phyloP scores from a whole-genome alignment of 2,797 vertebrate species.

The Eidolon dupreanum region DNA sequence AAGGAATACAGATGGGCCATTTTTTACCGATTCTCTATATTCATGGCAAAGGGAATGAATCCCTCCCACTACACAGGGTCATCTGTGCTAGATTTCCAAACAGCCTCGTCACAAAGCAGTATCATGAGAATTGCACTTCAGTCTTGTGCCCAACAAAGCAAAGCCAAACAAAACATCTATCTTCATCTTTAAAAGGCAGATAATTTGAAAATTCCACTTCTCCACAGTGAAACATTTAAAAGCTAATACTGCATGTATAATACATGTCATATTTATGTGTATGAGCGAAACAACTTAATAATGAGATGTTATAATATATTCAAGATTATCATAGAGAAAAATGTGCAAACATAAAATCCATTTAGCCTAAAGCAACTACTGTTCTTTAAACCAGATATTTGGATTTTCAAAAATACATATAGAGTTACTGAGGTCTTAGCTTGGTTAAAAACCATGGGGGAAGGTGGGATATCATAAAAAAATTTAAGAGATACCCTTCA shows the following conservation, averaged over 20 bases:
- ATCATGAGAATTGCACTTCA: background rate
- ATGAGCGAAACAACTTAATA: background rate
- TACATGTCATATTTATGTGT: background rate
- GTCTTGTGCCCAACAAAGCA: background rate
- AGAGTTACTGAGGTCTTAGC: background rate
- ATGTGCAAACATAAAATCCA: background rate
- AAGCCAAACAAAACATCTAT: background rate
- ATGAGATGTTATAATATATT: background rate
- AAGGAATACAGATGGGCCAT: background rate
- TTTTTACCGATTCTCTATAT: background rate
- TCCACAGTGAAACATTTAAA: background rate
- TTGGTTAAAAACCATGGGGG: background rate
- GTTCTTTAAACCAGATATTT: background rate
- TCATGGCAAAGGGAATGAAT: background rate
- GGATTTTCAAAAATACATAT: background rate
- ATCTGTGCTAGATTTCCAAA: background rate
- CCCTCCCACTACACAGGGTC: background rate
- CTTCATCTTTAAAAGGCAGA: background rate
- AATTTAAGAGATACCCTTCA: background rate
- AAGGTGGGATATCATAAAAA: background rate
- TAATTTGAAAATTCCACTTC: slow-evolving; percentile 18
- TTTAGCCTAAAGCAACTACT: background rate
- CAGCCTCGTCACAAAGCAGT: background rate
- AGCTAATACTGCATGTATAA: background rate
- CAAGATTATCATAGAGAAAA: background rate